Percentiles rank a stretch among this genome's conserved stretches.
Conservation (phyloP, 64 coral and sea anemone genomes). For the Cladopsammia gracilis region DNA sequence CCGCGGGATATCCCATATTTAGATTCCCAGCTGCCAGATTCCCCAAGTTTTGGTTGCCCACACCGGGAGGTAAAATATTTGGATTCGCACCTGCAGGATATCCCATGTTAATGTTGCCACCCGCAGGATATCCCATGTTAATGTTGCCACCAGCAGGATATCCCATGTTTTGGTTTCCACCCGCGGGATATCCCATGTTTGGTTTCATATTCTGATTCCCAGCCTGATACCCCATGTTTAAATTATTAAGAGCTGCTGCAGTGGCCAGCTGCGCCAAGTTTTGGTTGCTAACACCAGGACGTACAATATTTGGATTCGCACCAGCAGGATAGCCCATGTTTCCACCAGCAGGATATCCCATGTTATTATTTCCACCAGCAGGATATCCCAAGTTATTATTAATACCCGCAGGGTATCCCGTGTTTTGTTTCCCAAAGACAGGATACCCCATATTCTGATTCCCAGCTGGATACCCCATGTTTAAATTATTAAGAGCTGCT, state of each 20-base stretch:
- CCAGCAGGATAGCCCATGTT: neutral
- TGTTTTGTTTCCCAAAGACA: neutral
- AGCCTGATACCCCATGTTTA: neutral
- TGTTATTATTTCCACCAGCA: neutral
- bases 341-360: constrained; percentile 11
- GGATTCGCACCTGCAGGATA: neutral
- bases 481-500: neutral
- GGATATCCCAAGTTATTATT: neutral
- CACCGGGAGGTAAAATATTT: neutral
- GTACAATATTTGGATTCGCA: neutral
- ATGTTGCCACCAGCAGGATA: neutral
- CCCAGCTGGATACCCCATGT: neutral
- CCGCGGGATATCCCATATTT: constrained; percentile 15
- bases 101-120: neutral
- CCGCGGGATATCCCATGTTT: neutral
- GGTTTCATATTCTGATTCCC: neutral
- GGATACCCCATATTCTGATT: neutral
- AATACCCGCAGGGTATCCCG: neutral
- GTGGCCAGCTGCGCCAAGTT: neutral
- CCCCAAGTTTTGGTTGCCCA: neutral
- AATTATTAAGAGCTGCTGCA: neutral
- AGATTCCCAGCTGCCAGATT: neutral
- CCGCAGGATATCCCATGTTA: neutral
- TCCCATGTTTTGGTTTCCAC: neutral
- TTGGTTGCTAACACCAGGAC: no score